Conservation (phyloP, 2,888 invertebrate genomes). For the Tortrix viridana region DNA sequence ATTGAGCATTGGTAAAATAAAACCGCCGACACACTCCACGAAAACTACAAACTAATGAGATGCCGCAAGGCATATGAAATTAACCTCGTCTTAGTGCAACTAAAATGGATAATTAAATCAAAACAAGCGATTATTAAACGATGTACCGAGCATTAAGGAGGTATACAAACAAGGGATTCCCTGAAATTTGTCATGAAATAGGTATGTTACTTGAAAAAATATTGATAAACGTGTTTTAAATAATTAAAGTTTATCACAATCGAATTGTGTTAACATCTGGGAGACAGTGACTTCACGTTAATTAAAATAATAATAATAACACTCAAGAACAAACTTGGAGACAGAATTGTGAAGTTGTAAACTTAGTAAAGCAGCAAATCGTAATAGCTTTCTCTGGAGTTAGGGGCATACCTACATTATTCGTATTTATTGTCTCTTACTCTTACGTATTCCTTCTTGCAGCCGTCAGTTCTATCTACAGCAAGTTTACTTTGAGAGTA, state of each 20-base stretch:
- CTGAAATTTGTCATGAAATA: no score
- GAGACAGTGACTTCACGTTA: conserved; percentile 23
- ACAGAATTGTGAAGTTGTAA: conserved; percentile 32
- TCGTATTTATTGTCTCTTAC: background rate
- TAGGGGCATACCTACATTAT: background rate
- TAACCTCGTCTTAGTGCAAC: background rate
- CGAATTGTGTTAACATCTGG: conserved; percentile 21
- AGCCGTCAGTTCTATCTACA: no score
- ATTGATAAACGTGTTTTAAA: background rate
- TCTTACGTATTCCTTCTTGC: no score
- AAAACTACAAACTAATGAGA: background rate
- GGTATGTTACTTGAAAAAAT: background rate
- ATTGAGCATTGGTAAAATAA: no score
- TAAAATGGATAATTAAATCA: conserved; percentile 8
- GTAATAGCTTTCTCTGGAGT: conserved; percentile 11
- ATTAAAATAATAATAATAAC: conserved; percentile 34
- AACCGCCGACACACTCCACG: no score
- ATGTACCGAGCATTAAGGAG: no score
- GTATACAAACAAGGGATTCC: no score
- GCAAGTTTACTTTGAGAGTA: no score
- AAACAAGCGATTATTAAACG: conserved; percentile 2
- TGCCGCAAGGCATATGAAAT: background rate
- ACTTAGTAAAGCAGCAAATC: conserved; percentile 14
- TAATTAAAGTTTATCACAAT: conserved; percentile 19
- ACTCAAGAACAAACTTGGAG: conserved; percentile 20